Base-by-base conservation (phyloP, 2,888 invertebrate genomes). In the Buathra laborator region DNA sequence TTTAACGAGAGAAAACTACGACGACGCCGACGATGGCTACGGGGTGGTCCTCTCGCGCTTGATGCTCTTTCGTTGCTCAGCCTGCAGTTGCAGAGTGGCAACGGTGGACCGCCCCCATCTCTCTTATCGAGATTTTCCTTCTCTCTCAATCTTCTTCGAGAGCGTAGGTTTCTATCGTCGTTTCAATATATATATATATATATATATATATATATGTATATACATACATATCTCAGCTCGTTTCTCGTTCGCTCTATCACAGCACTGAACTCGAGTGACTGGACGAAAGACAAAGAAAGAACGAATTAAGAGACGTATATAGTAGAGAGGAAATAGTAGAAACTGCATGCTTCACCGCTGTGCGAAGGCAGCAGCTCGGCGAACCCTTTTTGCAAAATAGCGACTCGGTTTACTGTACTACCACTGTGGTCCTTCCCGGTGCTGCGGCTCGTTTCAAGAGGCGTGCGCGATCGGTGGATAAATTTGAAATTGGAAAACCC, bases 401-500 rank as follows among this genome's bases (percentile, higher is more conserved):
- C 16, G 32, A 43, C 24, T 46, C 48, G 24, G 48, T 19, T 16
- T 19, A 64, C 32, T 12, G 74, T 37, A 53, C 59, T 29, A 10
- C 3, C 2, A 4, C 24, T 24, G 46, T 9, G 9, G 29, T 2
- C 5, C 19, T 19, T 14, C 59, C 62, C 43, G 44, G 6, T 62
- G 44, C n/a, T 32, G 76, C 79, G 68, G 64, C 76, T 67, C 62
- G 29, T 83, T 86, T 81, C 70, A 78, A 80, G 83, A 82, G 80
- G 66, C 75, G 71, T 66, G 70, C 80, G 84, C 80, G 84, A 86
- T 83, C 81, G 78, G 66, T 56, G 84, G 85, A 86, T 84, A 87
- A 85, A 87, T 87, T 87, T 76, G 90, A 91, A 92, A 91, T 90
- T 91, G 89, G 90, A 90, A 90, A 91, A 90, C 86, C 87, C 86